Evolutionary conservation across 1,140 invertebrate genomes (phyloP).

Genomic region (Anthonomus grandis): DNA sequence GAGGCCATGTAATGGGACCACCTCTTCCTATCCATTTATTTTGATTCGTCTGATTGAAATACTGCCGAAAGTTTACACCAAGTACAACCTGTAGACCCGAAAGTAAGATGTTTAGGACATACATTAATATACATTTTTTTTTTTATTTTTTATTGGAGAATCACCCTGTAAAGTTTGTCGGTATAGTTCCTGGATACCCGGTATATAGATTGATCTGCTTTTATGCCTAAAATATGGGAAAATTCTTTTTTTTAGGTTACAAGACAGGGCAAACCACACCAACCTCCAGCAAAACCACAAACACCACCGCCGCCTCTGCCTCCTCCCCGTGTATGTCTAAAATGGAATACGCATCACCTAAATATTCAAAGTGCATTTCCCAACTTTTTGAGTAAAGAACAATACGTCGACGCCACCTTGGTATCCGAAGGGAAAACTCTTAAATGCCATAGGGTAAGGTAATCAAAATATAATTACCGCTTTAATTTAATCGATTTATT

Average conservation of each 20-base stretch:
- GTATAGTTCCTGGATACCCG: no score
- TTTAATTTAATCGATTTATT: not conserved
- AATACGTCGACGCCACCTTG: constrained; percentile 58
- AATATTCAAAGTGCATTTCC: constrained; percentile 64
- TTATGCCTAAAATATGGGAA: no score
- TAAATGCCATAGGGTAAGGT: constrained; percentile 49
- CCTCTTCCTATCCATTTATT: no score
- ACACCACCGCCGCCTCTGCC: constrained; percentile 29
- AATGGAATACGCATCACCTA: constrained; percentile 70
- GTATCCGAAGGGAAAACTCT: constrained; percentile 53
- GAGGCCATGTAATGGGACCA: no score
- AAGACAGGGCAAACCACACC: constrained; percentile 30
- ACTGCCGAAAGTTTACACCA: no score
- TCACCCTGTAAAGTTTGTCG: no score
- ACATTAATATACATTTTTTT: no score
- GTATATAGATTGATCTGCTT: no score
- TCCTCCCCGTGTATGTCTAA: constrained; percentile 56
- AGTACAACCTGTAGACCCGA: no score
- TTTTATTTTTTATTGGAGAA: no score
- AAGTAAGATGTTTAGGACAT: no score
- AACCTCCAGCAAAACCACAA: constrained; percentile 3
- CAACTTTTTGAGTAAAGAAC: constrained; percentile 51
- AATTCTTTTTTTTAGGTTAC: constrained; percentile 33
- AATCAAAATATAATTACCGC: not conserved
- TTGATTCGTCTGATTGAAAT: no score